A percentile compares a stretch with the other conserved stretches of the same genome.
phyloP scores from a whole-genome alignment of 1,140 invertebrate genomes.

The Saccostrea echinata region DNA sequence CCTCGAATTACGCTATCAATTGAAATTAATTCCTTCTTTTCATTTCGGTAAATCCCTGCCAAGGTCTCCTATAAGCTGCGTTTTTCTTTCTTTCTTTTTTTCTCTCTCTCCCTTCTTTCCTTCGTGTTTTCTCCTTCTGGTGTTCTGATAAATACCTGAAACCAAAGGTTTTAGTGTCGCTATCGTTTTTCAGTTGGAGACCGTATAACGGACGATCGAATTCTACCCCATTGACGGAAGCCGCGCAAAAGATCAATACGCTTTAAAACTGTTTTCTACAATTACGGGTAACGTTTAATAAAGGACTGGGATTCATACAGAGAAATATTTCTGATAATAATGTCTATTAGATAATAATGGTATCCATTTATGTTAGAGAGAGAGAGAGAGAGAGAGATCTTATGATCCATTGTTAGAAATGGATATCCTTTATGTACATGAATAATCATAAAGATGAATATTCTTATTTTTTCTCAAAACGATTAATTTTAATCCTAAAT shows the following conservation, averaged over 20 bases:
- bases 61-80: background rate
- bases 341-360: background rate
- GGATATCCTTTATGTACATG: too few relatives aligned
- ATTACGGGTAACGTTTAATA: background rate
- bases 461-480: too few relatives aligned
- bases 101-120: background rate
- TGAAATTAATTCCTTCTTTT: slow-evolving; percentile 19
- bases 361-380: background rate
- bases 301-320: background rate
- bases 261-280: slow-evolving; percentile 1
- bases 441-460: too few relatives aligned
- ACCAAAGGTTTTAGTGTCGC: background rate
- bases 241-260: slow-evolving; percentile 10
- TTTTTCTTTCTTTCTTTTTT: background rate
- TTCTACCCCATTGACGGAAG: slow-evolving; percentile 25
- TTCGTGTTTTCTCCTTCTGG: background rate
- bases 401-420: too few relatives aligned
- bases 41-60: background rate
- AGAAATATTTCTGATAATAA: slow-evolving; percentile 44
- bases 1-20: background rate
- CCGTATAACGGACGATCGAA: background rate
- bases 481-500: too few relatives aligned
- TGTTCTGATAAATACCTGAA: background rate
- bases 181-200: background rate
- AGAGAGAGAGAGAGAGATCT: too few relatives aligned